phyloP scores from a whole-genome alignment of 2,797 vertebrate species.

The Eleutherodactylus coqui region DNA sequence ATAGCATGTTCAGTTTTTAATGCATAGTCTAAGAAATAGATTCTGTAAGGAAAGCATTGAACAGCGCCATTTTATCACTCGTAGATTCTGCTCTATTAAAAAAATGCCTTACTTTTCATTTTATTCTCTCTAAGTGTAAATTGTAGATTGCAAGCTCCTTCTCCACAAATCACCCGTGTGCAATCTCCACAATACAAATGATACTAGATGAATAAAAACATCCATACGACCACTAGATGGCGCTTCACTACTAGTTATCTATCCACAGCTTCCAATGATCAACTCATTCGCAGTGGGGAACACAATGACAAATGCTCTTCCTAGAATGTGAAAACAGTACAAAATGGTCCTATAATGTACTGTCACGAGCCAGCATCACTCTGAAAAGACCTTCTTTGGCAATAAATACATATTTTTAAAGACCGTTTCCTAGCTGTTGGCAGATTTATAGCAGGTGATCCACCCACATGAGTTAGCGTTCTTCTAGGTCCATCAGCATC shows the following conservation, averaged over 20 bases:
- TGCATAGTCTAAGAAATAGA: too few relatives aligned
- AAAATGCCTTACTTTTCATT: not conserved
- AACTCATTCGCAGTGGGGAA: not conserved
- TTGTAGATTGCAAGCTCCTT: not conserved
- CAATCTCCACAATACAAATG: not conserved
- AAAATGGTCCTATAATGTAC: not conserved
- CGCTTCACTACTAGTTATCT: not conserved
- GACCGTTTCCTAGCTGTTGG: too few relatives aligned
- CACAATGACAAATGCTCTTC: not conserved
- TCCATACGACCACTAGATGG: constrained; percentile 66
- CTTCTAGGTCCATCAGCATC: not conserved
- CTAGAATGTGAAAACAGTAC: not conserved
- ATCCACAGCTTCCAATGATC: too few relatives aligned
- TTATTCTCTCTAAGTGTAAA: not conserved
- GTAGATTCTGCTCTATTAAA: too few relatives aligned
- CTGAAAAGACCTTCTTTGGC: not conserved
- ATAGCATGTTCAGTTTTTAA: not conserved
- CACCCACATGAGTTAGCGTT: not conserved
- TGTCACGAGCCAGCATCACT: not conserved
- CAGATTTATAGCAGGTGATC: not conserved
- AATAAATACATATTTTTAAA: too few relatives aligned
- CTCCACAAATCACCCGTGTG: not conserved
- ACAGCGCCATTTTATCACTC: too few relatives aligned
- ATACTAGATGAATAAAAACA: not conserved
- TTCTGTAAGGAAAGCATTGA: too few relatives aligned